Evolutionary conservation across 1,140 invertebrate genomes (phyloP), one percentile per base, ranked within the genome.

Genomic region (Ceratosolen solmsi): DNA sequence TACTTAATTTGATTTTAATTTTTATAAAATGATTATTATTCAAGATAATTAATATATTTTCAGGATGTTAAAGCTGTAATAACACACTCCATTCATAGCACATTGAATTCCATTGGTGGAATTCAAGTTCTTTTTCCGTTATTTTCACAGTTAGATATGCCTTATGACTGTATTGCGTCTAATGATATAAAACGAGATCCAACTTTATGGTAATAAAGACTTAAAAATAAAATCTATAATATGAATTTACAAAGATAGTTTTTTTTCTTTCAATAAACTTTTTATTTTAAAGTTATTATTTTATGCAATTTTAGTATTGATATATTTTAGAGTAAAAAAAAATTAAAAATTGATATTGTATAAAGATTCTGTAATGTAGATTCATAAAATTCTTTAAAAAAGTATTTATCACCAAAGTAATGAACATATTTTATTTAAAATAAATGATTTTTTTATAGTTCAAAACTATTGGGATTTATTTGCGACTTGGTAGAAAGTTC

Each of bases 41-140:
- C 54, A 30, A 2, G 33, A 63, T 38, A 46, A 41, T 71, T 5
- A 11, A 41, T 49, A 54, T 73, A 20, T 87, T 93, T 93, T 70
- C 90, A 99, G 97, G 98, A 99, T 89, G 98, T 99, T 83, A 99
- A 99, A 94, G 98, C 99, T 84, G 97, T 99, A 82, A 97, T 99
- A 87, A 99, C 98, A 79, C 97, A 99, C 93, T 99, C 98, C 84
- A 99, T 99, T 92, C 98, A 99, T 92, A 98, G 97, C 92, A 99
- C 98, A 9, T 93, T 99, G 84, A 99, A 99, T 92, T 99, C 98
- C 51, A 97, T 99, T 88, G 99, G 99, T 80, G 99, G 99, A 75
- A 98, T 99, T 86, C 98, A 99, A 94, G 98, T 99, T 87, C 93
- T 99, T 82, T 99, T 99, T 92, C 99, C 99, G 79, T 93, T 99